Evolutionary conservation across 2,797 vertebrate species (phyloP).

Genomic region (Sebastes kiyomatsui): DNA sequence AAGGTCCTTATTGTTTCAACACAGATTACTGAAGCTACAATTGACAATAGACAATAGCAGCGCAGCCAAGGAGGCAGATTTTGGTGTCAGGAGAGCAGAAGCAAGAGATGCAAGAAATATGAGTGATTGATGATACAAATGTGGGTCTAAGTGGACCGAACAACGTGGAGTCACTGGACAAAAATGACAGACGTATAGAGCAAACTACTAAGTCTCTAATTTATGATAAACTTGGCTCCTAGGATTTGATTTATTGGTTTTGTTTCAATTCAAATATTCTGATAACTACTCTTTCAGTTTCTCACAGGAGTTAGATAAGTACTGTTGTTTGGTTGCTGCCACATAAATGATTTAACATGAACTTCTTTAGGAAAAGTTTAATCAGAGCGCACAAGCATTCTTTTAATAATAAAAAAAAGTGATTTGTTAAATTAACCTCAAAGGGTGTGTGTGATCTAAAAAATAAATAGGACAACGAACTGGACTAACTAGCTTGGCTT

Average conservation of each 20-base stretch:
- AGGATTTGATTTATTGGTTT: background rate
- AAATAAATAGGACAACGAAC: background rate
- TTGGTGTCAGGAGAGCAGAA: background rate
- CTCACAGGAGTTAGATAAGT: background rate
- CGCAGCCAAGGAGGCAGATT: constrained; percentile 9
- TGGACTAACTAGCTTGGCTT: background rate
- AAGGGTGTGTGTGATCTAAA: background rate
- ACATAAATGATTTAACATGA: background rate
- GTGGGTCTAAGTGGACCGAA: background rate
- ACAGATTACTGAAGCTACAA: constrained; percentile 33
- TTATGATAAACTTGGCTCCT: background rate
- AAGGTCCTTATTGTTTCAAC: constrained; percentile 52
- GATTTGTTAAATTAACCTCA: background rate
- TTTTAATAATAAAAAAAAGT: background rate
- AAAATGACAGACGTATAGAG: background rate
- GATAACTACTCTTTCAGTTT: background rate
- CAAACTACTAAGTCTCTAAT: background rate
- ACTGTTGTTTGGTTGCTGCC: background rate
- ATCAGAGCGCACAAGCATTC: background rate
- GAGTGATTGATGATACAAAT: background rate
- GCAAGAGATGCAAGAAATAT: background rate
- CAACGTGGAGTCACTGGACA: background rate
- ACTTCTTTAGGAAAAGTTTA: background rate
- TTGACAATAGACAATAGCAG: constrained; percentile 42
- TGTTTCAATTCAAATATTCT: background rate